Evolutionary conservation across 2,888 invertebrate genomes (phyloP), one percentile per base, ranked within the genome.

Genomic region (Baccha elongata): DNA sequence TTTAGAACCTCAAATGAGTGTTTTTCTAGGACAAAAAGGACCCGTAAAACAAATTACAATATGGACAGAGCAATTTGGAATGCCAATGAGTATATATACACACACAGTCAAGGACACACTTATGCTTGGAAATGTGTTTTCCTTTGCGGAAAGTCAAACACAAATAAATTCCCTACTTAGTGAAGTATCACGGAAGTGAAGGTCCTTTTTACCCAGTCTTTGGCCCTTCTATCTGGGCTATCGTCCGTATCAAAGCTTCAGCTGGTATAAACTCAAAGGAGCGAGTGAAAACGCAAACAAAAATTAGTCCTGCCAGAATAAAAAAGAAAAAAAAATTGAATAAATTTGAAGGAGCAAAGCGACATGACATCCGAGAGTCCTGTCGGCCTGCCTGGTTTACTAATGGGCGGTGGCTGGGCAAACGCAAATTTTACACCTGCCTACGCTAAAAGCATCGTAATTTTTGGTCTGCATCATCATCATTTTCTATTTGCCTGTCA

Each of bases 391-490:
- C 13, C 40, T 15, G 35, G n/a, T 40, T 74, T 64, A 69, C 55
- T 74, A 80, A 74, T 69, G 80, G 64, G 48, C 52, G 64, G 48
- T 60, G 48, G 53, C 62, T 40, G 48, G 73, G 79, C 60, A 68
- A 74, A 74, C 68, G 69, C 68, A 74, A 74, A 69, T 74, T 74
- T 69, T 29, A 64, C 69, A 60, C 69, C 68, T 53, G 58, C 44
- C 60, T 80, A 64, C 64, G 58, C 58, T 74, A 80, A 80, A 74
- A 80, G 74, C 80, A 80, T 80, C 73, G 74, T 74, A 80, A 80
- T 74, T 80, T 69, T 69, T 80, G 69, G 80, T 74, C 64, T 62
- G 64, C 69, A 68, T 69, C 50, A 46, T 74, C 69, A 69, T 80
- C 74, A 62, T 69, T 80, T 80, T 50, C 48, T 53, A 68, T 73